Base-by-base conservation (phyloP, 2,888 invertebrate species). In the Anthrax anthrax region DNA sequence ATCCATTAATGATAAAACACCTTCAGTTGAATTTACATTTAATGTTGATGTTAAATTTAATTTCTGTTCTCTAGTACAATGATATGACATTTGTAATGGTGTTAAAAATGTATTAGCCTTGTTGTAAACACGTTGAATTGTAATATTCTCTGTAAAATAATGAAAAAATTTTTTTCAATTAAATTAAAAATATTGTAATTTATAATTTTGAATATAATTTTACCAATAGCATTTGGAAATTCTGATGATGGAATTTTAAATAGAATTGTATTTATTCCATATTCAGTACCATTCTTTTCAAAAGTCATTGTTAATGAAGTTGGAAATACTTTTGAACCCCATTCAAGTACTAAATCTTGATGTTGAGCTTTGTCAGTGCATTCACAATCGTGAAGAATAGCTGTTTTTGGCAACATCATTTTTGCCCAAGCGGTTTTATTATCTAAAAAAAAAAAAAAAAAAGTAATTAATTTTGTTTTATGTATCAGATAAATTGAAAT, bases 1-100 rank as follows among this genome's bases (percentile, higher is more conserved):
- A 49, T 76, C 68, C 18, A 75, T 72, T 13, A 86, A 58, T 18
- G 71, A 72, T 23, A 85, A 59, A 6, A 61, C 63, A 10, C 75
- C 80, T n/a, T 57, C 52, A 44, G 57, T 62, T 0, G 48, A 44
- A 12, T 56, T 56, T 17, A 51, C 51, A 18, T 45, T 43, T 23
- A 61, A 36, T 12, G 56, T 54, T 44, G 60, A 58, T 18, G 72
- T 73, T 58, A 83, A 65, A 59, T 76, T 73, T 34, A 84, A 62
- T 14, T 59, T 63, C 52, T 81, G 77, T 43, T 72, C 60, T 43
- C 75, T 72, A 29, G 71, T 63, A 68, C 87, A 88, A 56, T 80
- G 78, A 69, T 86, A 88, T 1, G 88, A 88, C 56, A 79, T 77
- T 38, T 71, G 69, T 36, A 77, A 55, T 1, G 78, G 77, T 0